Evolutionary conservation across 2,888 invertebrate species (phyloP), one percentile per base, ranked within the genome.

Genomic region (Operophtera brumata): DNA sequence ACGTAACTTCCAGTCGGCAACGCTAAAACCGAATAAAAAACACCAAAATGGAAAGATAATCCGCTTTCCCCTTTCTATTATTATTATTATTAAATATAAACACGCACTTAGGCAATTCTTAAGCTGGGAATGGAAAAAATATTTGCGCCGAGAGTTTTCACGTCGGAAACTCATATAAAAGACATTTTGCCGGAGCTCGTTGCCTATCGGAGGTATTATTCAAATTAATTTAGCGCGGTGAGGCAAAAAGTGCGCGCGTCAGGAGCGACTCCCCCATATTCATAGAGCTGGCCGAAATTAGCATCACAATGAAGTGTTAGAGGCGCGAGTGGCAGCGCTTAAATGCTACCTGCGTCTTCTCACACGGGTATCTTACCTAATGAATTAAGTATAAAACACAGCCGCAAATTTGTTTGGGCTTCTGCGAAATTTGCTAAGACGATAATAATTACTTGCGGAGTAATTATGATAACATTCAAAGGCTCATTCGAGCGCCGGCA

Each of bases 271-370:
- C 81, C 84, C 82, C 80, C 86, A 84, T 87, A 86, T 89, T 88
- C 88, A 88, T 86, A 85, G 84, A 80, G 82, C 80, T 80, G 83
- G 80, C 86, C 84, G 78, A 82, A 86, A 89, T 89, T 90, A 88
- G 86, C 89, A 89, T 89, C 81, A 88, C 87, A 89, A 90, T 87
- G 86, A 89, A 86, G 85, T 85, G 86, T 84, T 78, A 78, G 81
- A 77, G 70, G 80, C 78, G 80, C 77, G 79, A 78, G 80, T 78
- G 79, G 80, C 79, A 80, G 84, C 80, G 82, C 81, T 82, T 82
- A 86, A 4, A 83, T 78, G 80, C 83, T 78, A 75, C 75, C 82
- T 82, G 82, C 80, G 77, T 82, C 81, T 84, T 80, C 79, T 77
- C 84, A 82, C 80, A 79, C 79, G 82, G 78, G 75, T 80, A 78